These are phyloP conservation scores for Neosilurus mollespiculum DNA, from an alignment of 2,797 vertebrate genomes.

Conservation along the genomic window DNA sequence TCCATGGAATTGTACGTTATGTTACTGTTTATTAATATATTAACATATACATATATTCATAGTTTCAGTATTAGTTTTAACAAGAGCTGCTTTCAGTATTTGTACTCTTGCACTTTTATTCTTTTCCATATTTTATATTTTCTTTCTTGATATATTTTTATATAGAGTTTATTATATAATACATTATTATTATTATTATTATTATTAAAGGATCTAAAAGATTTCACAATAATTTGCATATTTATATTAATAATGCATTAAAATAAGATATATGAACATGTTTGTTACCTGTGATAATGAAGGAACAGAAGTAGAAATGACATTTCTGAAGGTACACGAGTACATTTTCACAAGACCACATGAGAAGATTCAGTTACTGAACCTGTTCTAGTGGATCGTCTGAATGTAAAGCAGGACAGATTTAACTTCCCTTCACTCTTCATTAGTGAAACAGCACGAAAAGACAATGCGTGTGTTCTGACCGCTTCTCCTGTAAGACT, in stretches of 20 bases:
- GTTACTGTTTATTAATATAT: not conserved
- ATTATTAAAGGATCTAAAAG: conserved; percentile 1
- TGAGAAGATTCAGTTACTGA: not conserved
- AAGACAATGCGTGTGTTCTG: not conserved
- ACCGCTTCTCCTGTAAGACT: not conserved
- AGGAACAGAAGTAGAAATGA: not conserved
- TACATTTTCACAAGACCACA: not conserved
- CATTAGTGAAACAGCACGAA: not conserved
- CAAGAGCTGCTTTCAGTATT: not conserved
- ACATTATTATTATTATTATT: not conserved
- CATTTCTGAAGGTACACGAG: not conserved
- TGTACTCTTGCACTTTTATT: not conserved
- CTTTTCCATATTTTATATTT: not conserved
- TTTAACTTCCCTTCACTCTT: not conserved
- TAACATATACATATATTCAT: not conserved
- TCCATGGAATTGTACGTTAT: not conserved
- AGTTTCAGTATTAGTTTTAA: not conserved
- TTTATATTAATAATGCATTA: not conserved
- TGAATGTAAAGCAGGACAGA: not conserved
- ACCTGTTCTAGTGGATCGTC: not conserved
- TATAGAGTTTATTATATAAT: not conserved
- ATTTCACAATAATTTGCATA: not conserved
- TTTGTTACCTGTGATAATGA: not conserved
- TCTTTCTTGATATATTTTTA: not conserved
- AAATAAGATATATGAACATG: not conserved